phyloP scores from a whole-genome alignment of 2,888 invertebrate genomes.

The Yponomeuta sedellus region DNA sequence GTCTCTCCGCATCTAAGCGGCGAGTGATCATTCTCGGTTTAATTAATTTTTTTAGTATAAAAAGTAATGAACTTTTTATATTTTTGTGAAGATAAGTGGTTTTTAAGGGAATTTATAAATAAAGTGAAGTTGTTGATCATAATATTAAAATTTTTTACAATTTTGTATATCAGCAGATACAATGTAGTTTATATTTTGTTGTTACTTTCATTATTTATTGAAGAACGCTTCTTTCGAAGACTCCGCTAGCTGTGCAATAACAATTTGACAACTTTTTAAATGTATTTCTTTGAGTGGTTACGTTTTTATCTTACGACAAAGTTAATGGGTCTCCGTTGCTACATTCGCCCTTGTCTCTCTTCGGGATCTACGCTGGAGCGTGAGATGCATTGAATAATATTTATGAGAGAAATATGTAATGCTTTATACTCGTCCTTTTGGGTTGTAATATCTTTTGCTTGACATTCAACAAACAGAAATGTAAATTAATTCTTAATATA shows the following conservation, averaged over 20 bases:
- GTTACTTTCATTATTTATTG: conserved; percentile 17
- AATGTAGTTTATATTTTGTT: conserved; percentile 21
- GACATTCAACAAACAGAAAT: too few relatives aligned
- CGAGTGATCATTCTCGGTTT: background rate
- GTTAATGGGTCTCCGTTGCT: background rate
- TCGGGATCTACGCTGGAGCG: background rate
- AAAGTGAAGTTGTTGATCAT: conserved; percentile 25
- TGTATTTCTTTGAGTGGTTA: conserved; percentile 29
- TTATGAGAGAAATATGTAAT: background rate
- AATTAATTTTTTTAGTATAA: conserved; percentile 2
- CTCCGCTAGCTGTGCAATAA: background rate
- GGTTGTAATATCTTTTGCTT: conserved; percentile 17
- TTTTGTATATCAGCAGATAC: conserved; percentile 28
- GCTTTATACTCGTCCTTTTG: background rate
- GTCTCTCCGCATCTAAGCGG: background rate
- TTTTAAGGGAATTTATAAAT: conserved; percentile 23
- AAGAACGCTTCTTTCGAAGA: background rate
- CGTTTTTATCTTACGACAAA: background rate
- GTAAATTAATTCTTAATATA: too few relatives aligned
- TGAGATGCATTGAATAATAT: background rate
- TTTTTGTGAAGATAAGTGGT: conserved; percentile 16
- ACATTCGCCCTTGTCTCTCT: background rate
- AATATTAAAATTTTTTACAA: conserved; percentile 26
- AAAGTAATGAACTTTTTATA: conserved; percentile 12
- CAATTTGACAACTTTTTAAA: conserved; percentile 26